Evolutionary conservation across 2,113 vertebrate species (phyloP), one percentile per base, ranked within the genome.

Genomic region (Petrocephalus zakoni): DNA sequence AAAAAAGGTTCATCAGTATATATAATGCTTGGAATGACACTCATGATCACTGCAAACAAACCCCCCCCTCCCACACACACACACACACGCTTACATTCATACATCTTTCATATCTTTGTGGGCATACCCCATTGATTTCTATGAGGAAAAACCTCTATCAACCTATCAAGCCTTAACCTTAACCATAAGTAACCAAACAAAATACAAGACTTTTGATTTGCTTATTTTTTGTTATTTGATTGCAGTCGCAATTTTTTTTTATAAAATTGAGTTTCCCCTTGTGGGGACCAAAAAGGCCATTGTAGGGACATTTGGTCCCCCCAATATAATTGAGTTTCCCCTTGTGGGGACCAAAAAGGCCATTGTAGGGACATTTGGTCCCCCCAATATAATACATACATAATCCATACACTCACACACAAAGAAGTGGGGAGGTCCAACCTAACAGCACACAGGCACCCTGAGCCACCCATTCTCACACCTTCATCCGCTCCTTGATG

Each of bases 401-500:
- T 0, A 22, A 7, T 56, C 55, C 5, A 72, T 2, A 72, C 64
- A 72, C 4, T 15, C 1, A 13, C 0, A 29, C 10, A 37, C 11
- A 72, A 34, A 17, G 1, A 17, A 72, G 64, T 68, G 6, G 13
- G n/a, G 1, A 72, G 29, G 49, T 53, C 25, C 55, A 9, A 29
- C 15, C 7, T 29, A 52, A 17, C n/a, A 17, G 49, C 2, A 52
- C 46, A 68, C 15, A 42, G 75, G 75, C 34, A 37, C 25, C 51
- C 85, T n/a, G 9, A 1, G 53, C 29, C 1, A 34, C 47, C 22
- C 4, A 19, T 58, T 13, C 49, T 93, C 92, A 90, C 92, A 99
- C 98, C 97, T 92, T 94, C 88, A 98, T 93, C 92, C 95, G 97
- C 89, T 93, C 95, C 93, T 94, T 95, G 91, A 99, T 93, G 88